Base-by-base conservation (phyloP, 1,140 invertebrate genomes). In the Neodiprion fabricii region DNA sequence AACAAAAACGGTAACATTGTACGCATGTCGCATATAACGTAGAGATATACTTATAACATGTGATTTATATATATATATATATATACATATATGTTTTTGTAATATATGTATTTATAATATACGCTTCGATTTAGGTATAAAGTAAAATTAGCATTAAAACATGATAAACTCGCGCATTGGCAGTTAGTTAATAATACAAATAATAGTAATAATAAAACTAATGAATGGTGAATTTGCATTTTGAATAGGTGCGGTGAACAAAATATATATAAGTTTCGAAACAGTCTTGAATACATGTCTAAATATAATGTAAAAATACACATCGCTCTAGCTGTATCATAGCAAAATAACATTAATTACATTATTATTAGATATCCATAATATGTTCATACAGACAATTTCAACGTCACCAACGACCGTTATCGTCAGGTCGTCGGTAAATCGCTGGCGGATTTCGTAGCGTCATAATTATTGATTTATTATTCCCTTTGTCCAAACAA, bases 21-120 rank as follows among this genome's bases (percentile, higher is more conserved):
- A 74, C 53, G 8, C 48, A 7, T 74, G 67, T 11, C 11, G 9
- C 21, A 21, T 65, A 21, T 61, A 21, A 50, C 17, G 17, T 21
- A 49, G 11, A 47, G 11, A 47, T 28, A 11, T 70, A n/a, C 11
- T n/a, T 69, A 69, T 47, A 69, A 69, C 21, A 69, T 69, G 23
- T 47, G 17, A 65, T 69, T 10, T 69, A 11, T 69, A 65, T 65
- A 1, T 65, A 65, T 65, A 65, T 65, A 65, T 65, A 65, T 65
- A 65, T 65, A 65, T 65, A 65, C 7, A 14, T 65, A 65, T 65
- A 65, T 65, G 7, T 17, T 3, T 17, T 3, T 65, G 17, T 17
- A 21, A 65, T 14, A 65, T 5, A 65, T 4, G 7, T 65, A 14
- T 65, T 14, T 65, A 65, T 5, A 14, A 21, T 17, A 65, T 65